Evolutionary conservation across 2,888 invertebrate genomes (phyloP).

Genomic region (Agriopis leucophaearia): DNA sequence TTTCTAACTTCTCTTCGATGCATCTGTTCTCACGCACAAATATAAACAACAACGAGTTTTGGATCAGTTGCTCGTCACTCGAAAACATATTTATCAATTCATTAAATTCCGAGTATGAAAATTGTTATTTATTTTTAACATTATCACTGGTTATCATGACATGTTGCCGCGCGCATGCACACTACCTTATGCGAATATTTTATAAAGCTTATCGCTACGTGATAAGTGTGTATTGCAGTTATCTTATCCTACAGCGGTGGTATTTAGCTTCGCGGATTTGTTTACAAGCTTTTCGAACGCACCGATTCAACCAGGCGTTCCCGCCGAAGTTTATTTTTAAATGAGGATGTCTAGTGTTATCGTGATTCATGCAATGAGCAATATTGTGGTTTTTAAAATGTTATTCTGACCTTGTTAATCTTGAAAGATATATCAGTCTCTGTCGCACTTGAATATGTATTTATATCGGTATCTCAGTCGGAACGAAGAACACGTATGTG

Average conservation of each 20-base stretch:
- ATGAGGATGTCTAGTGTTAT: background rate
- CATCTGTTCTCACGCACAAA: conserved; percentile 40
- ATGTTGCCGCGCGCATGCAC: background rate
- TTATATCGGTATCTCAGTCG: background rate
- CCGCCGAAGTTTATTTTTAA: background rate
- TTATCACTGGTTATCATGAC: background rate
- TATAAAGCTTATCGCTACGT: background rate
- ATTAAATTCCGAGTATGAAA: background rate
- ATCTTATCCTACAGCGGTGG: background rate
- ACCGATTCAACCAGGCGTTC: background rate
- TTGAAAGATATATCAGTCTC: background rate
- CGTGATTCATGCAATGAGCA: background rate
- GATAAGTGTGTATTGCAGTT: background rate
- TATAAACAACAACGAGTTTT: conserved; percentile 44
- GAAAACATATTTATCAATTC: conserved; percentile 5
- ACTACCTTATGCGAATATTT: background rate
- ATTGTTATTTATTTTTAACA: conserved; percentile 14
- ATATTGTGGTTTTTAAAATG: background rate
- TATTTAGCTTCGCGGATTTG: background rate
- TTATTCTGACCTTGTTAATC: background rate
- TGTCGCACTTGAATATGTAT: background rate
- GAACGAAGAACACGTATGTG: background rate
- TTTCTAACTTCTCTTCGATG: conserved; percentile 38
- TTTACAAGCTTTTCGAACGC: background rate
- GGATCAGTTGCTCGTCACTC: conserved; percentile 33